These are phyloP conservation scores for Delphinus delphis DNA, from an alignment of 2,113 vertebrate species.

Conservation along the genomic window DNA sequence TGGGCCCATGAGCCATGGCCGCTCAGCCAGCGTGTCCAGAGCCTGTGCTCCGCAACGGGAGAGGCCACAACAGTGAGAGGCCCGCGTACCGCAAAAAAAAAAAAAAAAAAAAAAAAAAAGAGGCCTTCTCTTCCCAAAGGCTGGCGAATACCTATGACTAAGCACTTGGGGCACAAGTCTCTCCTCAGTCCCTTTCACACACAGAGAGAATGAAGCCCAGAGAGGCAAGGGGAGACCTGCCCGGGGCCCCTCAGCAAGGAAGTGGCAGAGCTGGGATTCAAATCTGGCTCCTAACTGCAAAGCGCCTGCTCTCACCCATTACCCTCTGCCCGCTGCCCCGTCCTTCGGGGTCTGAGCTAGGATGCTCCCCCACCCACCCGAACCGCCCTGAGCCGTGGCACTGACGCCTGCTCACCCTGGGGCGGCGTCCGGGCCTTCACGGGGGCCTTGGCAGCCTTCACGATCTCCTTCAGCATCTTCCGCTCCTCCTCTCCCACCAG, in stretches of 20 bases:
- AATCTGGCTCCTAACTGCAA: background rate
- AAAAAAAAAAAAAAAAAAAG: background rate
- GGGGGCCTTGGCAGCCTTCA: slow-evolving; percentile 90
- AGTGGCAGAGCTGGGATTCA: background rate
- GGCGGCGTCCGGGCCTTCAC: slow-evolving; percentile 96
- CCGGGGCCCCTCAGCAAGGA: background rate
- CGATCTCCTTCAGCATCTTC: slow-evolving; percentile 96
- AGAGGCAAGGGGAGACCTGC: background rate
- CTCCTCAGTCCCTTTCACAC: background rate
- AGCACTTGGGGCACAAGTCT: background rate
- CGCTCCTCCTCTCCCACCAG: slow-evolving; percentile 96
- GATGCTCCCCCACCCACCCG: background rate
- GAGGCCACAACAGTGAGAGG: too few relatives aligned
- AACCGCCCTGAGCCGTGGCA: background rate
- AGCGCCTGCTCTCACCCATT: background rate
- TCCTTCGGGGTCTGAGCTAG: background rate
- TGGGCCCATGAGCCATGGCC: too few relatives aligned
- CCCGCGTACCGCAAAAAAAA: too few relatives aligned
- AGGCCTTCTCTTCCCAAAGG: background rate
- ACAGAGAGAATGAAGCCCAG: background rate
- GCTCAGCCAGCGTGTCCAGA: accelerated
- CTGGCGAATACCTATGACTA: background rate
- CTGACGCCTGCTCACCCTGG: slow-evolving; percentile 84
- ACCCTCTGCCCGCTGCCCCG: background rate
- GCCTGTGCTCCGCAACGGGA: too few relatives aligned